Evolutionary conservation across 2,113 vertebrate genomes (phyloP), one percentile per base, ranked within the genome.

Genomic region (Proteles cristata): DNA sequence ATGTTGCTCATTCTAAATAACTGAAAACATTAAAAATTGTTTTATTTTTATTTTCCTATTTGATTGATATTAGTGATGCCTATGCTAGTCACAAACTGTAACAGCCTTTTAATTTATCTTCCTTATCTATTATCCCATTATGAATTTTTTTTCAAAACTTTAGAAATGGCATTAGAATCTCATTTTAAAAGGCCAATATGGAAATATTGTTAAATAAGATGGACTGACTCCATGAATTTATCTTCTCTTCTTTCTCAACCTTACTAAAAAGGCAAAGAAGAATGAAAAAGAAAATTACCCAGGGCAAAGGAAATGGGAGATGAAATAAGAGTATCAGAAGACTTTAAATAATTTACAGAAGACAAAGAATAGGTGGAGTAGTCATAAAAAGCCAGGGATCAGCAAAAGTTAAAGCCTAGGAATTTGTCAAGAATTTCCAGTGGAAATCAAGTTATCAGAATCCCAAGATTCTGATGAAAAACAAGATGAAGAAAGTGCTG

Each of bases 291-390:
- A 50, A 96, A 92, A 80, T 88, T n/a, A 14, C 19, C 14, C 14
- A 33, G 11, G 31, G n/a, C 39, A 55, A 95, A 96, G 17, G 55
- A 9, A 95, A 23, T 55, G 23, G 61, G 5, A 91, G 21, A 35
- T 83, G 11, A 79, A 15, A 8, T 10, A 85, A 90, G 11, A 93
- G 4, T 4, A 79, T 4, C 50, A 10, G 3, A 50, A 81, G 11
- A 86, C n/a, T 77, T 79, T 4, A 88, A 92, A 82, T 45, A 91
- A 79, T 83, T 94, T 96, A 82, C 33, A 53, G 71, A 95, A 88
- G 76, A 88, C 14, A 43, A 6, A 90, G 4, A 81, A 86, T 88
- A 53, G 4, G 5, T 11, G 61, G 16, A 88, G 2, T 14, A 50
- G 25, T 73, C 7, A 68, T 89, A 19, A 88, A 88, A 85, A 63